A percentile compares a stretch with the other conserved stretches of the same genome.
Conservation (phyloP, 2,888 invertebrate species). For the Drosophila mettleri region DNA sequence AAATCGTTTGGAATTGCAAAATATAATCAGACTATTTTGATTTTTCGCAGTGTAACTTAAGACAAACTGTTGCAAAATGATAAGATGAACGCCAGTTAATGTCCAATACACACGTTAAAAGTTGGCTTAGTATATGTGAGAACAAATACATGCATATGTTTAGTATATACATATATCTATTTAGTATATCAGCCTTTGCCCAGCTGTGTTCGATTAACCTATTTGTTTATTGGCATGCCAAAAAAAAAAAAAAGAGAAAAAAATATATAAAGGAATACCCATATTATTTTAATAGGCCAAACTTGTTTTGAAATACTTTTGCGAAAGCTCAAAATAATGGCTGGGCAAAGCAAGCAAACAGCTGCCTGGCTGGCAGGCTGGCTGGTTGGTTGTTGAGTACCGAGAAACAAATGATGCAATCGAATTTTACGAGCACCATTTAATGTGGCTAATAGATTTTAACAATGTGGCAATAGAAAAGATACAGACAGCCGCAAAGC, state of each 20-base stretch:
- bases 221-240: constrained; percentile 68
- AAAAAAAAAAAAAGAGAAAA: background rate
- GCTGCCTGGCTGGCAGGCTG: constrained; percentile 5
- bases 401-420: constrained; percentile 79
- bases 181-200: constrained; percentile 4
- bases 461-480: constrained; percentile 81
- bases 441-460: constrained; percentile 81
- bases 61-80: constrained; percentile 2
- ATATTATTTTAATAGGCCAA: constrained; percentile 68
- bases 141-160: background rate
- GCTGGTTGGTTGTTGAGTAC: constrained; percentile 46
- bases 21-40: fast-evolving
- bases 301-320: constrained; percentile 78
- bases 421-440: constrained; percentile 81
- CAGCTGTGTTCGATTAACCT: constrained; percentile 65
- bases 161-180: too few relatives aligned
- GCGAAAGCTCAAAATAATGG: constrained; percentile 50
- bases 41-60: background rate
- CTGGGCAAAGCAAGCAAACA: constrained; percentile 8
- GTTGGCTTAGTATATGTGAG: background rate
- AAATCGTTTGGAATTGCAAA: background rate
- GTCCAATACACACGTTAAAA: constrained; percentile 1
- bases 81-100: background rate
- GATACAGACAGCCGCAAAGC: constrained; percentile 72
- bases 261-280: constrained; percentile 21